Percentiles rank a stretch among this genome's conserved stretches.
Evolutionary conservation across 2,888 invertebrate species (phyloP).

Genomic region (Melanophora roralis): DNA sequence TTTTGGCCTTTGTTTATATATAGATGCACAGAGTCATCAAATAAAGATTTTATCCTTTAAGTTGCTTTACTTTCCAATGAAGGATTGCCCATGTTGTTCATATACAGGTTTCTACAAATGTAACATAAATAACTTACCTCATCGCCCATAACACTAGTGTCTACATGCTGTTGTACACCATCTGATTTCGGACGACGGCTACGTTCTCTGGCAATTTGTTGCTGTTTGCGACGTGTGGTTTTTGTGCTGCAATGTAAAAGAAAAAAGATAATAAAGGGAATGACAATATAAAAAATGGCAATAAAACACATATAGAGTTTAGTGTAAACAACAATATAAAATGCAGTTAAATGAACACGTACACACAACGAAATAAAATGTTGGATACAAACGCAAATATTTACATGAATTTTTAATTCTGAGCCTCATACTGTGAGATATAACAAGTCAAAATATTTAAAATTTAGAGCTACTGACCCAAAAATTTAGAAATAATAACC

Average conservation of each 20-base stretch:
- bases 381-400: not conserved
- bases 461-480: too few relatives aligned
- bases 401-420: too few relatives aligned
- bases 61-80: not conserved
- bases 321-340: not conserved
- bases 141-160: constrained; percentile 76
- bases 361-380: too few relatives aligned
- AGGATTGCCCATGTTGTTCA: not conserved
- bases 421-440: too few relatives aligned
- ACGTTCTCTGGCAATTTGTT: constrained; percentile 73
- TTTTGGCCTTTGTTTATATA: not conserved
- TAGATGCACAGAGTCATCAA: not conserved
- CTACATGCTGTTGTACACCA: constrained; percentile 73
- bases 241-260: constrained; percentile 68
- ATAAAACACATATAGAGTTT: not conserved
- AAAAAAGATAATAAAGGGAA: constrained; percentile 17
- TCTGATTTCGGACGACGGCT: constrained; percentile 75
- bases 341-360: not conserved
- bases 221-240: constrained; percentile 72
- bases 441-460: too few relatives aligned
- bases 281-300: not conserved
- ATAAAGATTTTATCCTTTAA: constrained; percentile 3
- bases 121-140: constrained; percentile 70
- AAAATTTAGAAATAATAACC: too few relatives aligned
- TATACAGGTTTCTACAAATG: too few relatives aligned